Evolutionary conservation across 1,140 invertebrate species (phyloP), one percentile per base, ranked within the genome.

Genomic region (Colletes gigas): DNA sequence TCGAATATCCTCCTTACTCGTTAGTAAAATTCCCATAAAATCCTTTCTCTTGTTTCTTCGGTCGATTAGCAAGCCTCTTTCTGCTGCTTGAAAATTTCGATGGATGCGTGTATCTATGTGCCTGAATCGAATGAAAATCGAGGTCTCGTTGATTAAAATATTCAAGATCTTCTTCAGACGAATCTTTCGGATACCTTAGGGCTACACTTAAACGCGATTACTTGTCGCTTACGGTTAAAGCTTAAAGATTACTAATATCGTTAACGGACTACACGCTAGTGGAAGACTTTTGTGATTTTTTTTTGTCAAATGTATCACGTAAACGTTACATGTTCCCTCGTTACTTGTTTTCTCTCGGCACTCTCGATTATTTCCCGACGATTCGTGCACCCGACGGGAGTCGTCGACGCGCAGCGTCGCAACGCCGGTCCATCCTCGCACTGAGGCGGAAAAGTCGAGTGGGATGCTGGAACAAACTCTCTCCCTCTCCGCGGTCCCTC

Each of bases 281-380:
- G 91, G 91, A 92, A 92, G 91, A 92, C 91, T 91, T 91, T 87
- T 90, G 91, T 92, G 91, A 92, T 92, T 92, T 85, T 89, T 30
- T 88, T 78, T 54, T 9, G 7, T 65, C 78, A 65, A 84, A 71
- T 63, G 75, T 68, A 81, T 73, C 66, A 78, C 76, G 81, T 79
- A 21, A 76, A 54, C 54, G 84, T 86, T 82, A 86, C 84, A 82
- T 85, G 85, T 77, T 80, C 52, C 71, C 78, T 72, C 63, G 44
- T 74, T 63, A 10, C 19, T 52, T 54, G 9, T 44, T 54, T 15
- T 52, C 21, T 47, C 3, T 0, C 30, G 52, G 17, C 19, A 52
- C 30, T 50, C 21, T 19, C 50, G 47, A 59, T 68, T 76, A 76
- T 67, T 70, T 44, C 62, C 59, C 67, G 19, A 78, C 52, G 59